Evolutionary conservation across 2,888 invertebrate genomes (phyloP).

Genomic region (Crocallis elinguaria): DNA sequence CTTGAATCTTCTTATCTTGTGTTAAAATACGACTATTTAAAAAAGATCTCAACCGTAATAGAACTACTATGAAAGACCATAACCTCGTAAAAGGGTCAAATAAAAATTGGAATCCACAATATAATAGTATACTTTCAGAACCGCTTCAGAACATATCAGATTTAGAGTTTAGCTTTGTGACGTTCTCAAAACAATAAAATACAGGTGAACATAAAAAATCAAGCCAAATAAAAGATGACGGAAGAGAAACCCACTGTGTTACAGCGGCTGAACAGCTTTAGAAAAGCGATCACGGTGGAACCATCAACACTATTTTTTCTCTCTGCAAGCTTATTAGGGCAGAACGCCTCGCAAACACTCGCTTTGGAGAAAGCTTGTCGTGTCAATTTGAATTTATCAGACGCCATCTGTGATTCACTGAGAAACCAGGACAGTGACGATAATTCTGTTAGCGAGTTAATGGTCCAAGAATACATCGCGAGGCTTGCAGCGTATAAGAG

Average conservation of each 20-base stretch:
- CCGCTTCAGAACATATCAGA: too few relatives aligned
- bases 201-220: background rate
- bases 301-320: background rate
- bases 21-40: too few relatives aligned
- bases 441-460: conserved; percentile 64
- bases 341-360: conserved; percentile 76
- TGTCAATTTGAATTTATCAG: conserved; percentile 87
- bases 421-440: conserved; percentile 85
- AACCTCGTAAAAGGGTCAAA: too few relatives aligned
- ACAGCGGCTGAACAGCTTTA: background rate
- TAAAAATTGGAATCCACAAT: too few relatives aligned
- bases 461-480: conserved; percentile 87
- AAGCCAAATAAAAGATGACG: background rate
- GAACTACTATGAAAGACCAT: too few relatives aligned
- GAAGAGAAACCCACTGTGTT: background rate
- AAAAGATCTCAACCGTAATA: too few relatives aligned
- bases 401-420: conserved; percentile 87
- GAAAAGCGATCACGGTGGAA: conserved; percentile 8
- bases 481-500: conserved; percentile 90
- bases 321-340: conserved; percentile 49
- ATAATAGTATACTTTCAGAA: too few relatives aligned
- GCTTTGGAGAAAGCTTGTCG: conserved; percentile 49
- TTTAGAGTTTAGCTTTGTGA: too few relatives aligned
- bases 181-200: too few relatives aligned
- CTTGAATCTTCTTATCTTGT: too few relatives aligned